Base-by-base conservation (phyloP, 2,797 vertebrate species). In the Xenentodon cancila region DNA sequence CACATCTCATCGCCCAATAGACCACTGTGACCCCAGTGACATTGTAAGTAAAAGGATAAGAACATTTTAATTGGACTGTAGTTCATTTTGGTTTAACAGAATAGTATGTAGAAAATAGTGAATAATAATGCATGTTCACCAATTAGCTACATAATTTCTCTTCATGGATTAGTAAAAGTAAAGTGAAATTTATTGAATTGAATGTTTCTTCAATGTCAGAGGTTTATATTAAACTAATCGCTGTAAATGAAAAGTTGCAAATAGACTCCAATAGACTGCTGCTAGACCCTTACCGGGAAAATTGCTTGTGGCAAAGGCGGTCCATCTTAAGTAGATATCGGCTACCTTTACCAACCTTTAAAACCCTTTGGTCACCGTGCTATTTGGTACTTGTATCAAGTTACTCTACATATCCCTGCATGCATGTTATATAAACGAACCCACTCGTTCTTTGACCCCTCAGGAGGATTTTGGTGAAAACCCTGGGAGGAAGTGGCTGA, bases 401-500 rank as follows among this genome's bases (percentile, higher is more conserved):
- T 7, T 27, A 27, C 27, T 7, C 9, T 22, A 19, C 16, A 3
- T 55, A 18, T 65, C 71, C 11, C 9, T 48, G 25, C 1, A 22
- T 55, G 13, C 5, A 17, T 42, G 32, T 57, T 17, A 0, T 7
- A 53, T 53, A 27, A 25, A 25, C 65, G 3, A 54, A 17, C 30
- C 9, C 25, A 19, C 51, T 25, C 54, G 17, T 25, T 34, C 19
- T 73, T 13, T 37, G 52, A 5, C 71, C 34, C 21, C 48, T 40
- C 43, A 96, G 96, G 93, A 94, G 18, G 79, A 89, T 61, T 97
- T 97, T 91, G 92, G 89, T 71, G 92, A 95, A 63, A 92, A 97
- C 68, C 95, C 95, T 13, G 95, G 93, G 4, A 94, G 95, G 63
- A 94, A 93, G 70, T 97, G 96, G 96, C 88, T 97, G 48, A 89